Percentiles rank a stretch among this genome's conserved stretches.
phyloP scores from a whole-genome alignment of 2,888 invertebrate species.

The Melieria picta region DNA sequence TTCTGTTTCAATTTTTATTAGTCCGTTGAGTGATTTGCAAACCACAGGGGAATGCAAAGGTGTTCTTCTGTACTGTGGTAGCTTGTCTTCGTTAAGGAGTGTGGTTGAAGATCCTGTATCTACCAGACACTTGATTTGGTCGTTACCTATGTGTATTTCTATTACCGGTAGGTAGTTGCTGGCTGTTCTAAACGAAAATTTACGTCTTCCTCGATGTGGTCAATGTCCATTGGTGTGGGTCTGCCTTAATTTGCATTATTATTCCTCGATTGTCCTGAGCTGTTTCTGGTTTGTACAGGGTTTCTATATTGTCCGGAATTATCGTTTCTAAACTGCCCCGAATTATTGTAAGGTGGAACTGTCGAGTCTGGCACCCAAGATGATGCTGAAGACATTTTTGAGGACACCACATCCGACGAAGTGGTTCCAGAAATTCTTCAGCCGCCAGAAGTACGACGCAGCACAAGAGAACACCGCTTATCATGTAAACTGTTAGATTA shows the following conservation, averaged over 20 bases:
- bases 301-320: background rate
- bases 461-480: constrained; percentile 4
- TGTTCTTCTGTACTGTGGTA: background rate
- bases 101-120: background rate
- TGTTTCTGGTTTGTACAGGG: background rate
- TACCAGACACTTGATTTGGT: background rate
- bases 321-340: background rate
- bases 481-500: constrained; percentile 14
- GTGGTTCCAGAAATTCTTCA: background rate
- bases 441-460: background rate
- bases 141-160: constrained; percentile 7
- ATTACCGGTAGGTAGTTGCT: constrained; percentile 30
- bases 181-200: constrained; percentile 32
- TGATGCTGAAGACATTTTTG: background rate
- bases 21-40: no score
- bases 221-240: constrained; percentile 12
- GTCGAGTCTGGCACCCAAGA: background rate
- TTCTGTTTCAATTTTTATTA: background rate
- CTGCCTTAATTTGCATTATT: no score
- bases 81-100: background rate
- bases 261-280: no score
- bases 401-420: background rate
- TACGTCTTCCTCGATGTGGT: constrained; percentile 12
- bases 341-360: background rate
- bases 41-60: background rate